phyloP scores from a whole-genome alignment of 2,888 invertebrate genomes.

The Endotricha flammealis region DNA sequence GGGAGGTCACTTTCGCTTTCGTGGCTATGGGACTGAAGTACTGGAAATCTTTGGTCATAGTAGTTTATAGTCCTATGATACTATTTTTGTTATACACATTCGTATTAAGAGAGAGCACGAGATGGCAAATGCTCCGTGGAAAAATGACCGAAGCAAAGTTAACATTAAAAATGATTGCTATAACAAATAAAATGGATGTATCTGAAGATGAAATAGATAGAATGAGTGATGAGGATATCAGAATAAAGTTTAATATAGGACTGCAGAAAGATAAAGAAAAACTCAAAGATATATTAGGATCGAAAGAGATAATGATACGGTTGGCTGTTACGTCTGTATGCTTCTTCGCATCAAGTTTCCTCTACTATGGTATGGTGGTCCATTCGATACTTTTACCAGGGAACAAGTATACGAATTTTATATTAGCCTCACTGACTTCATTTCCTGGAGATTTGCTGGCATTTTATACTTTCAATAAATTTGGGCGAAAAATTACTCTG shows the following conservation, averaged over 20 bases:
- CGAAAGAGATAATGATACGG: constrained; percentile 53
- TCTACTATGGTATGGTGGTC: constrained; percentile 53
- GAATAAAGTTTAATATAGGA: constrained; percentile 41
- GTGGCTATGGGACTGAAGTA: constrained; percentile 49
- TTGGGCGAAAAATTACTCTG: constrained; percentile 49
- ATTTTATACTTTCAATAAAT: constrained; percentile 45
- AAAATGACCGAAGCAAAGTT: constrained; percentile 44
- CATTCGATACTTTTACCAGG: constrained; percentile 55
- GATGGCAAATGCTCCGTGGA: constrained; percentile 58
- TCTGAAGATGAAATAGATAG: constrained; percentile 41
- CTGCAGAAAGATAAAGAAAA: constrained; percentile 47
- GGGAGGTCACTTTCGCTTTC: constrained; percentile 53
- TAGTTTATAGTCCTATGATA: constrained; percentile 46
- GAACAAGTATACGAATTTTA: constrained; percentile 58
- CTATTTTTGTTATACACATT: constrained; percentile 41
- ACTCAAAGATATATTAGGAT: constrained; percentile 45
- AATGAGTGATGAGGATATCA: constrained; percentile 41
- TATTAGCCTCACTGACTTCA: constrained; percentile 45
- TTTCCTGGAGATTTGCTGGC: constrained; percentile 59
- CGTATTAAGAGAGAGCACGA: constrained; percentile 48
- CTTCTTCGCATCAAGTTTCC: constrained; percentile 55
- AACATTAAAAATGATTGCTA: constrained; percentile 40
- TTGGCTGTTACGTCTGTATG: constrained; percentile 48
- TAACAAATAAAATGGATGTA: constrained; percentile 44
- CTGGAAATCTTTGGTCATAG: constrained; percentile 52